Evolutionary conservation across 2,888 invertebrate genomes (phyloP).

Genomic region (Metopia argyrocephala): DNA sequence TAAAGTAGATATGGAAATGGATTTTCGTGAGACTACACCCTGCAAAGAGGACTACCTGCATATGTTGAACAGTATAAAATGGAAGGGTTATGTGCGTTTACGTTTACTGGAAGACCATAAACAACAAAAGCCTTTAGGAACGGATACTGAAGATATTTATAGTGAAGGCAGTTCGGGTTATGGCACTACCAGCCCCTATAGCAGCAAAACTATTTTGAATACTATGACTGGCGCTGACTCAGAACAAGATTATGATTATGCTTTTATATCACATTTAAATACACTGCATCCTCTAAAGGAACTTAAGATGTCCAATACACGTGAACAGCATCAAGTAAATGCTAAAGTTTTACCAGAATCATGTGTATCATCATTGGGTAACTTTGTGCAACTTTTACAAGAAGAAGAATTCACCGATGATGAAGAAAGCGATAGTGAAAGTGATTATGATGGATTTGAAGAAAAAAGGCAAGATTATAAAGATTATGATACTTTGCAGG

Average conservation of each 20-base stretch:
- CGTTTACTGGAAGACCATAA: conserved; percentile 71
- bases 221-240: conserved; percentile 22
- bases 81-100: conserved; percentile 76
- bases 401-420: conserved; percentile 69
- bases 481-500: conserved; percentile 71
- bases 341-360: conserved; percentile 73
- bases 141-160: conserved; percentile 66
- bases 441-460: conserved; percentile 50
- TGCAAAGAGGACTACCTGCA: conserved; percentile 70
- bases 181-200: conserved; percentile 66
- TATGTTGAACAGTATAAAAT: conserved; percentile 72
- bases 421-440: conserved; percentile 65
- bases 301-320: conserved; percentile 67
- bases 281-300: conserved; percentile 80
- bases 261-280: conserved; percentile 82
- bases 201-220: conserved; percentile 51
- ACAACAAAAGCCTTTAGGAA: not conserved
- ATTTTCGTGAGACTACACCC: conserved; percentile 74
- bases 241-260: conserved; percentile 79
- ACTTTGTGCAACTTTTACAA: conserved; percentile 69
- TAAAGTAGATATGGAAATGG: conserved; percentile 81
- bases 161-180: conserved; percentile 73
- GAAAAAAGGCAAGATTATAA: conserved; percentile 38
- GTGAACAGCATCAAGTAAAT: conserved; percentile 61
- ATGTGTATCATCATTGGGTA: conserved; percentile 72